Evolutionary conservation across 2,888 invertebrate genomes (phyloP).

Genomic region (Thumatha senex): DNA sequence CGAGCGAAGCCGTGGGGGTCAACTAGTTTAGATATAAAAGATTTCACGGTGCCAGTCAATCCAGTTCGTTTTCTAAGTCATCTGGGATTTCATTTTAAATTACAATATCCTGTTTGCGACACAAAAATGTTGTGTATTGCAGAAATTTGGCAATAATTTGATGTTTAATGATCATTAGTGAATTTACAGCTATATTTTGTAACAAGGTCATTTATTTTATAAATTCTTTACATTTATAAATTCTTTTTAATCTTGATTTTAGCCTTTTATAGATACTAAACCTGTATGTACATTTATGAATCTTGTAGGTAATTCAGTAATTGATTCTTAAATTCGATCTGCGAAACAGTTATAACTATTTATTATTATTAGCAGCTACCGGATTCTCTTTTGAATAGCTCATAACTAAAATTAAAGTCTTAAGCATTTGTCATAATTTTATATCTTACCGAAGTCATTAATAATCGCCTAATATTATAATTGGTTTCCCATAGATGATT

Average conservation of each 20-base stretch:
- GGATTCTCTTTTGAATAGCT: neutral
- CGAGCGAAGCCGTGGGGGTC: no score
- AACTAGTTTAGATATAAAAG: constrained; percentile 5
- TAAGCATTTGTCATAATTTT: constrained; percentile 2
- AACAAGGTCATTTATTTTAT: constrained; percentile 3
- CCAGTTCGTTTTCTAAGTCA: constrained; percentile 30
- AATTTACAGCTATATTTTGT: constrained; percentile 15
- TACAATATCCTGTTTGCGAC: constrained; percentile 32
- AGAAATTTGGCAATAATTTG: constrained; percentile 21
- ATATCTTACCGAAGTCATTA: constrained; percentile 8
- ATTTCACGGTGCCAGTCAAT: constrained; percentile 25
- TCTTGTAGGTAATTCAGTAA: neutral
- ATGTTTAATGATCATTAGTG: constrained; percentile 6
- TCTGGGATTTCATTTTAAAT: constrained; percentile 15
- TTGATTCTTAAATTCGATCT: neutral
- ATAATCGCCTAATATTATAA: constrained; percentile 7
- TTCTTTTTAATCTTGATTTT: neutral
- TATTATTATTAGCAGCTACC: constrained; percentile 3
- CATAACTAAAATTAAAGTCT: neutral
- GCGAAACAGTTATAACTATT: neutral
- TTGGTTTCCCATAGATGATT: constrained; percentile 3
- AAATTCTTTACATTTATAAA: neutral
- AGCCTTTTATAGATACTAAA: constrained; percentile 1
- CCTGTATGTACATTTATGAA: neutral
- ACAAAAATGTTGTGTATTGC: constrained; percentile 11